Evolutionary conservation across 1,140 invertebrate species (phyloP).

Genomic region (Bombus picipes): DNA sequence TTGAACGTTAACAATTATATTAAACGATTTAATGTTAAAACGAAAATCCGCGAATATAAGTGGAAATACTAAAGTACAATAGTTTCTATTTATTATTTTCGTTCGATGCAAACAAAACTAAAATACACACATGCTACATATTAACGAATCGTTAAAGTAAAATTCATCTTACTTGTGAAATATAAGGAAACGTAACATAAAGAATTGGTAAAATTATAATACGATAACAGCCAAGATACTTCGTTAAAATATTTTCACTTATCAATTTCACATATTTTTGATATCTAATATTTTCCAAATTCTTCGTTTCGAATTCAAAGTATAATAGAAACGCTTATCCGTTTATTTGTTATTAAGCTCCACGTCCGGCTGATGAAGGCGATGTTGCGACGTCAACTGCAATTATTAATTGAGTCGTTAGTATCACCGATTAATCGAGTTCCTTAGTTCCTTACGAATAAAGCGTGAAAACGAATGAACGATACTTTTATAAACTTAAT

Average conservation of each 20-base stretch:
- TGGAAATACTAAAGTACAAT: background rate
- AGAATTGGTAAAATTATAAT: background rate
- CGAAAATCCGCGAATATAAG: background rate
- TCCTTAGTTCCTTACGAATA: background rate
- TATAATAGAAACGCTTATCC: constrained; percentile 10
- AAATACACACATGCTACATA: background rate
- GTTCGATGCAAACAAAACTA: background rate
- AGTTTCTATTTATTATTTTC: background rate
- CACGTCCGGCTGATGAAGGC: constrained; percentile 36
- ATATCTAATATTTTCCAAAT: background rate
- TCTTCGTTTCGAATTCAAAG: background rate
- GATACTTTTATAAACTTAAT: background rate
- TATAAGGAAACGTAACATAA: too few species aligned
- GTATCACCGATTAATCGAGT: background rate
- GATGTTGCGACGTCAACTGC: constrained; percentile 65
- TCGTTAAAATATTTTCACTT: background rate
- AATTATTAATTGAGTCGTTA: constrained; percentile 41
- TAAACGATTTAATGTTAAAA: background rate
- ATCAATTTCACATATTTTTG: constrained; percentile 1
- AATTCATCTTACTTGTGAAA: too few species aligned
- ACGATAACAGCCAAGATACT: background rate
- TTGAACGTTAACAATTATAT: background rate
- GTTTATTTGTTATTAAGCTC: constrained; percentile 55
- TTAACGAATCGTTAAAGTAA: background rate
- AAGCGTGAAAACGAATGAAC: background rate